Evolutionary conservation across 2,113 vertebrate genomes (phyloP), one percentile per base, ranked within the genome.

Genomic region (Perca fluviatilis): DNA sequence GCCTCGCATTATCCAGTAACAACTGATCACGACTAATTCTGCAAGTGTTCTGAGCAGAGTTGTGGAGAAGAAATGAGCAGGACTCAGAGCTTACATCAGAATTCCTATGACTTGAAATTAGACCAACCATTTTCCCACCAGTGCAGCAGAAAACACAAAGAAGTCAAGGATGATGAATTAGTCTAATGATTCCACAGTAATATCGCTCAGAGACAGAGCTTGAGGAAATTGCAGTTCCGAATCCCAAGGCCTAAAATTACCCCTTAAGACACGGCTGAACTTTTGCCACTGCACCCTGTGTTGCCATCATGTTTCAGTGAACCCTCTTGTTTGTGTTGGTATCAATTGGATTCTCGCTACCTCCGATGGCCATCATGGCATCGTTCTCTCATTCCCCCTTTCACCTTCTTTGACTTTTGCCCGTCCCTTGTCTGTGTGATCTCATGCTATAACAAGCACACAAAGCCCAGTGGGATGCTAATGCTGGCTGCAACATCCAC

Each of bases 131-230:
- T 74, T 78, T 73, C 82, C 82, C 71, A 89, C 82, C 69, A 87
- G 86, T 90, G 88, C 84, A 84, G 82, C 80, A 85, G 86, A 89
- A 92, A 93, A 91, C 87, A 90, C 76, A 71, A 86, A 91, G 84
- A 88, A 92, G 90, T 91, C 84, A 84, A 89, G 88, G 84, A 85
- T 93, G 88, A 94, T 95, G 90, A 95, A 95, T 93, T 93, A 93
- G 87, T 85, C 85, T 86, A 91, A 91, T 92, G 91, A 94, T 93
- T 94, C 85, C 86, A 93, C 86, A 91, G 93, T 88, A 93, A 94
- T 88, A 91, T 88, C 69, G 79, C 90, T 93, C 75, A 62, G 80
- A 94, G 86, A 91, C 89, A 89, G 86, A 83, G 91, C 93, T 90
- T 88, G 86, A 91, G 90, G 91, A 94, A 94, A 94, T 87, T 90